Base-by-base conservation (phyloP, 2,797 vertebrate species). In the Protonibea diacanthus region DNA sequence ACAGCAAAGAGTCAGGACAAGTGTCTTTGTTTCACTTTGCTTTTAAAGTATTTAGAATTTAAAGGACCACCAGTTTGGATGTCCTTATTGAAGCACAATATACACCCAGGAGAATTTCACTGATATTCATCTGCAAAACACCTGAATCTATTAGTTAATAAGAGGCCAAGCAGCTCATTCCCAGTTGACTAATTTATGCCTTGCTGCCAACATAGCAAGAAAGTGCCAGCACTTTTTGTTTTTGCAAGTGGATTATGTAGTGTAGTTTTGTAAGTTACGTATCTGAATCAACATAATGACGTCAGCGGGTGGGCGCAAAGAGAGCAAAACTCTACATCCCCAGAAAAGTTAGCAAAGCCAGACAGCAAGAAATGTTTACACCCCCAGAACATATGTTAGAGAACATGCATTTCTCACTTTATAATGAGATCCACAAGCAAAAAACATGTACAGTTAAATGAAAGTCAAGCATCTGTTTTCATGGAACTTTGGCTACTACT, bases 91-190 rank as follows among this genome's bases (percentile, higher is more conserved):
- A 18, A 51, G 33, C 29, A 71, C 12, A 44, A 21, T 53, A 2
- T 38, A 69, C 33, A 38, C 9, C 33, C 33, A 38, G 3, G 25
- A 63, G 2, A 14, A 3, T 6, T 14, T 23, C 8, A 25, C 9
- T 48, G 59, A 10, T 56, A 10, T 45, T 29, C 44, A 51, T 17
- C 12, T 42, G 23, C n/a, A 56, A 12, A 9, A 13, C 10, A 38
- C 38, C 20, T 59, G 20, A 59, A 53, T 64, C 52, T 63, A 53
- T 29, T 42, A 52, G 59, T 75, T 12, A 77, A 63, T 38, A 40
- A 21, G 38, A 27, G 21, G 15, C 55, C n/a, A 42, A 12, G 40
- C 70, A 20, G 20, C 5, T 65, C 13, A 21, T 73, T 68, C 45
- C n/a, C 48, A 55, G 27, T 13, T 52, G 65, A 74, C 52, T 53